Evolutionary conservation across 2,888 invertebrate genomes (phyloP), one percentile per base, ranked within the genome.

Genomic region (Fragum fragum): DNA sequence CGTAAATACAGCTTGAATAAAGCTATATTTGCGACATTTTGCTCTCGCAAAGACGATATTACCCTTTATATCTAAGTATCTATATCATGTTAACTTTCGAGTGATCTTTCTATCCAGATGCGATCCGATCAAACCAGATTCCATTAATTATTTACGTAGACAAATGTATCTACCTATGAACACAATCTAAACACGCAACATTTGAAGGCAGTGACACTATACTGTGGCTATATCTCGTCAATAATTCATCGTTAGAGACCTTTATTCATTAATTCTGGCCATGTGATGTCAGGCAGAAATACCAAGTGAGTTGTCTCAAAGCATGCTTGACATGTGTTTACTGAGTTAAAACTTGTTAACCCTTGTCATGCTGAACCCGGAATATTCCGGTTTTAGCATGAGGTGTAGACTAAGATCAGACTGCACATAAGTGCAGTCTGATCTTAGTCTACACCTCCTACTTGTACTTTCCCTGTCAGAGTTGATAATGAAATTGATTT

Each of bases 241-340:
- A 66, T 66, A 23, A 66, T 66, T 66, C 28, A 66, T 66, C 21
- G 18, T 66, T 66, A 66, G 66, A 36, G 66, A 66, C 66, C 66
- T 66, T 42, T 66, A 39, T 66, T 66, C 66, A 66, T 66, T 66
- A 66, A 66, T 42, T 42, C 26, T 66, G 29, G 11, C 66, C 42
- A 42, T 23, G 7, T 66, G 66, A 66, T 66, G 36, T 42, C 66
- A 66, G 32, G 23, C 66, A 66, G 66, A 61, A 61, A 61, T 61
- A 61, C 61, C 61, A n/a, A 32, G 66, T 21, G 66, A 18, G 7
- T 61, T 61, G 57, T 23, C 21, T 9, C 21, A n/a, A 7, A 18
- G 23, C 57, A 23, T 18, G 14, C n/a, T 47, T n/a, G n/a, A 18
- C 47, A n/a, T 47, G 47, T 47, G 47, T 47, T 47, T 47, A 47